Percentiles rank a stretch among this genome's conserved stretches.
Conservation (phyloP, 2,113 vertebrate species). For the Erythrolamprus reginae region DNA sequence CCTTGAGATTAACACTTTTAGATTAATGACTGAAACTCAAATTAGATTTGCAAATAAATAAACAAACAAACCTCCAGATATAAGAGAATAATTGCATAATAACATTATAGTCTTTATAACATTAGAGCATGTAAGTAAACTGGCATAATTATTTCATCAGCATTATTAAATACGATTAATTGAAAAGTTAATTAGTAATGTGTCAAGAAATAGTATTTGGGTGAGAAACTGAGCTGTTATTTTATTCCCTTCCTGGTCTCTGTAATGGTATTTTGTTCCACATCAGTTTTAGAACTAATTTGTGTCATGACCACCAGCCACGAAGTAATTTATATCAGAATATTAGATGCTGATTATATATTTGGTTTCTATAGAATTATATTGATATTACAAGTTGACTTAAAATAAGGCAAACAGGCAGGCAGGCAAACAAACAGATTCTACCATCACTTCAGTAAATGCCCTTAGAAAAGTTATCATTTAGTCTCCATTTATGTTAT, state of each 20-base stretch:
- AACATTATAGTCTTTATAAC: fast-evolving
- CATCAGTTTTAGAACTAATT: background rate
- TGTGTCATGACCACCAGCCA: background rate
- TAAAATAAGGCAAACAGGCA: background rate
- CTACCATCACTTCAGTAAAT: background rate
- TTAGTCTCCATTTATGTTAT: background rate
- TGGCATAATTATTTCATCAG: background rate
- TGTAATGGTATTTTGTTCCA: background rate
- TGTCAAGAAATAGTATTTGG: background rate
- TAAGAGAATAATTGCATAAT: background rate
- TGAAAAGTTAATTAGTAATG: background rate
- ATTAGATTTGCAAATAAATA: background rate
- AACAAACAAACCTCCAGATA: background rate
- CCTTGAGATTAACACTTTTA: background rate
- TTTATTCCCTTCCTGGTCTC: background rate
- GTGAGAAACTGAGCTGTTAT: background rate
- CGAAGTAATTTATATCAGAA: background rate
- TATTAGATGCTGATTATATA: background rate
- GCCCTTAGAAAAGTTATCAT: background rate
- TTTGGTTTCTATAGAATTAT: background rate
- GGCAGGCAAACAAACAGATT: background rate
- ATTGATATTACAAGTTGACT: background rate
- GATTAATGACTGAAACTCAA: background rate
- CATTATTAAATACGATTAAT: background rate
- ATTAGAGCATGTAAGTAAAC: background rate